phyloP scores from a whole-genome alignment of 2,888 invertebrate genomes.

The Drosophila glabriapex region DNA sequence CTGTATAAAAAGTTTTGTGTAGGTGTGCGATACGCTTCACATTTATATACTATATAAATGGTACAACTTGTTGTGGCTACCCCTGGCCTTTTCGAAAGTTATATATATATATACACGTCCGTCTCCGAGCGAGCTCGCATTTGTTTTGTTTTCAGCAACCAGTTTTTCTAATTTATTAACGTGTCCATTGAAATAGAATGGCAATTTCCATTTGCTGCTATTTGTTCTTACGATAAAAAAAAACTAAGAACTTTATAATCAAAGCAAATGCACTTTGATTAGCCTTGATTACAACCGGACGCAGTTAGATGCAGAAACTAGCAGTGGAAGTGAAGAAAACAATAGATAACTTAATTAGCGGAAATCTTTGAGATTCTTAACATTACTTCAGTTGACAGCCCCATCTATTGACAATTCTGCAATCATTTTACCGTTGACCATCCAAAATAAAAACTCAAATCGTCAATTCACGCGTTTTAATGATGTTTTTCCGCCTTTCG shows the following conservation, averaged over 20 bases:
- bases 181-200: constrained; percentile 45
- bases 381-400: constrained; percentile 6
- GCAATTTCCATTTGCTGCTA: constrained; percentile 40
- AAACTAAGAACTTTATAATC: constrained; percentile 27
- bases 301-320: constrained; percentile 41
- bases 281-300: constrained; percentile 57
- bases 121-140: constrained; percentile 16
- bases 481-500: constrained; percentile 52
- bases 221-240: constrained; percentile 51
- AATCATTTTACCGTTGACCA: constrained; percentile 7
- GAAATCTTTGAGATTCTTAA: constrained; percentile 23
- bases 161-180: constrained; percentile 58
- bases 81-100: constrained; percentile 74
- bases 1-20: constrained; percentile 34
- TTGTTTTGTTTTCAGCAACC: constrained; percentile 39
- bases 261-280: constrained; percentile 54
- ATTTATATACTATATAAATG: constrained; percentile 33
- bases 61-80: constrained; percentile 53
- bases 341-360: constrained; percentile 49
- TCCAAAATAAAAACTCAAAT: constrained; percentile 1
- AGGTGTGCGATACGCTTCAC: constrained; percentile 48
- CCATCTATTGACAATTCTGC: neutral
- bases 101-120: constrained; percentile 19
- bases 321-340: constrained; percentile 45
- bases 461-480: constrained; percentile 30